Conservation (phyloP, 2,888 invertebrate species). For the Caenorhabditis virilis region DNA sequence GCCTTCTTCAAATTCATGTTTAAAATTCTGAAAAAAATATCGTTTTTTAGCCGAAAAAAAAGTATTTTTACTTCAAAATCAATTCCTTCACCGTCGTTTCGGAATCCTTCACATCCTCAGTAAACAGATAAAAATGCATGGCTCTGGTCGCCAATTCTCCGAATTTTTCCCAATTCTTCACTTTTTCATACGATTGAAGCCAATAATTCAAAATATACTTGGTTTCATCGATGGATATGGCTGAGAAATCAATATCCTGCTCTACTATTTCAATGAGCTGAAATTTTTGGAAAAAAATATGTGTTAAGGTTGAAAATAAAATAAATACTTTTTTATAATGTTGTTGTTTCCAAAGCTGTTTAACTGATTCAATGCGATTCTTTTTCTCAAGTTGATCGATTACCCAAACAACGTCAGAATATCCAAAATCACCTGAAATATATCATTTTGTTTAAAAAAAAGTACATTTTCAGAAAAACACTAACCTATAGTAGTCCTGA, state of each 20-base stretch:
- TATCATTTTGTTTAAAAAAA: neutral
- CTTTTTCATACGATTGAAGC: conserved; percentile 24
- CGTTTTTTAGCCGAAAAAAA: neutral
- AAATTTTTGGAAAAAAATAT: neutral
- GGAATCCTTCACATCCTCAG: neutral
- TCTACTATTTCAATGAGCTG: conserved; percentile 22
- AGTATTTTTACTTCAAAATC: conserved; percentile 1
- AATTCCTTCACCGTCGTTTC: conserved; percentile 7
- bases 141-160: neutral
- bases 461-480: too few species aligned
- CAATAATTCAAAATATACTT: conserved; percentile 28
- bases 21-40: neutral
- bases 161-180: conserved; percentile 8
- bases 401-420: conserved; percentile 9
- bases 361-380: conserved; percentile 21
- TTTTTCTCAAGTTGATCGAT: conserved; percentile 26
- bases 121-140: conserved; percentile 23
- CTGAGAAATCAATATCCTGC: conserved; percentile 31
- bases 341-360: conserved; percentile 15
- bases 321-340: conserved; percentile 6
- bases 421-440: conserved; percentile 11
- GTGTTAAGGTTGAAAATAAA: neutral
- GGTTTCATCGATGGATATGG: conserved; percentile 20
- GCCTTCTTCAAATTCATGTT: conserved; percentile 8
- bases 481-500: conserved; percentile 5